Base-by-base conservation (phyloP, 1,140 invertebrate genomes). In the Listronotus bonariensis region DNA sequence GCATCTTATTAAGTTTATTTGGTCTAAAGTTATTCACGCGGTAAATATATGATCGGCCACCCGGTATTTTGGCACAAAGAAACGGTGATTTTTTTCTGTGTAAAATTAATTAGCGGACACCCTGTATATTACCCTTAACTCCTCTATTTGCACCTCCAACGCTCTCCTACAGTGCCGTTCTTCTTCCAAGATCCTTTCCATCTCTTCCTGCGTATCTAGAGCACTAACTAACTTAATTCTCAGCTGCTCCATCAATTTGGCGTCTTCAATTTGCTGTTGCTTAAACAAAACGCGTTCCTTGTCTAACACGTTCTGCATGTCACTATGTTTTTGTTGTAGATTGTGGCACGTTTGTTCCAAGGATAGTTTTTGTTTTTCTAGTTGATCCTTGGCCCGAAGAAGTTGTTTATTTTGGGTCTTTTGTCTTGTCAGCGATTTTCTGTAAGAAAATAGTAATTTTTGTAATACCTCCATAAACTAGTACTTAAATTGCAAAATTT, bases 241-340 rank as follows among this genome's bases (percentile, higher is more conserved):
- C 66, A 89, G 79, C 38, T 86, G 83, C 70, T 86, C 80, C 55
- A 88, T 85, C 65, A 87, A 82, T 59, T 83, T 80, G 1, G 85
- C 81, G 73, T 87, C 86, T 74, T 87, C 83, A 40, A 83, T 79
- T 76, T 86, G 81, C 12, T 82, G 81, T 9, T 82, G 75, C 12
- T 80, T 76, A 12, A 79, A 80, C 8, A 34, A 6, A 3, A 53
- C 12, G 31, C 61, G 55, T 14, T 83, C 79, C 15, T 81, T 76
- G 3, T 84, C 80, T 7, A 89, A 51, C 26, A 78, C 80, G 15
- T 80, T 75, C 10, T 76, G 77, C 6, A 88, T 56, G 26, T 83
- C 56, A 15, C 40, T 60, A n/a, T 54, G 12, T 42, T 14, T 65
- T 41, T 55, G 53, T 14, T 67, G 56, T 1, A 87, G 60, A 1